These are phyloP conservation scores for Myocastor coypus DNA, from an alignment of 2,113 vertebrate genomes.

Conservation along the genomic window DNA sequence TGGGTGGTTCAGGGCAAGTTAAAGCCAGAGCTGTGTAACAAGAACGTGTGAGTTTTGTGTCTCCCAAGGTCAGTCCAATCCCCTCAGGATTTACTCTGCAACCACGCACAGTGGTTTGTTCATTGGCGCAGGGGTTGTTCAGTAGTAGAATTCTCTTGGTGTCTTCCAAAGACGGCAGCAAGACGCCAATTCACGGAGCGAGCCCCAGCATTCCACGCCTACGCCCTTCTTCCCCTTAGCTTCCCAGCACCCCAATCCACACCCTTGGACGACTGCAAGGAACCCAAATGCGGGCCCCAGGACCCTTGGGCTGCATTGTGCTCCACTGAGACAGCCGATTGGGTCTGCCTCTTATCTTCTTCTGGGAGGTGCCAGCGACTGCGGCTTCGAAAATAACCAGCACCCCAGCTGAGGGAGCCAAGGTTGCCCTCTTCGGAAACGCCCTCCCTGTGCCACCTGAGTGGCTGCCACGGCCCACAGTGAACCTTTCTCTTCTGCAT, in stretches of 20 bases:
- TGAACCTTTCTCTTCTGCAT: conserved; percentile 75
- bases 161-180: not conserved
- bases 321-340: not conserved
- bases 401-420: not conserved
- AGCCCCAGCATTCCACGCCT: no score
- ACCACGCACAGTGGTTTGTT: no score
- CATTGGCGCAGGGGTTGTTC: no score
- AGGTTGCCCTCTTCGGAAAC: not conserved
- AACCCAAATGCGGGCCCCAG: rapidly evolving
- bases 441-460: not conserved
- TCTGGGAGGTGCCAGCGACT: not conserved
- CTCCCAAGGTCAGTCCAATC: no score
- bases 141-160: no score
- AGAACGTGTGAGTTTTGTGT: no score
- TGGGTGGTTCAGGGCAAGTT: no score
- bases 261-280: no score
- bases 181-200: not conserved
- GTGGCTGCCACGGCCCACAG: conserved; percentile 68
- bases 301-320: not conserved
- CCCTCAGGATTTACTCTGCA: no score
- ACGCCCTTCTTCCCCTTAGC: not conserved
- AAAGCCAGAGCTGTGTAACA: no score
- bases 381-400: rapidly evolving
- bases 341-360: not conserved
- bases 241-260: rapidly evolving